Evolutionary conservation across 2,113 vertebrate genomes (phyloP), one percentile per base, ranked within the genome.

Genomic region (Channa argus): DNA sequence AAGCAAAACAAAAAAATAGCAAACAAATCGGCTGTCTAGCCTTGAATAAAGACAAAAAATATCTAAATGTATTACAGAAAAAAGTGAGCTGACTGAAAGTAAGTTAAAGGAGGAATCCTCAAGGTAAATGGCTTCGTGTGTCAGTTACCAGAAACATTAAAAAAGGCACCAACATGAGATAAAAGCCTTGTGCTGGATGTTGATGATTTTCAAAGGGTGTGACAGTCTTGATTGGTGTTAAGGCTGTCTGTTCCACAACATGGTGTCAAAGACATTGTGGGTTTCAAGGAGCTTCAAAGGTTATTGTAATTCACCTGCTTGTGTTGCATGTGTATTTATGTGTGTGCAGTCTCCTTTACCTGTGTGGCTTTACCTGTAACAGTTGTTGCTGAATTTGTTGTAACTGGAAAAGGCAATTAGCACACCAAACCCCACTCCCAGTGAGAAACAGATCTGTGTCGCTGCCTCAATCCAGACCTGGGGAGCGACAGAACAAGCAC

Each of bases 361-460:
- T 11, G 6, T 52, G 60, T 50, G 58, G 58, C 46, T 74, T 79
- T 90, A 96, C 95, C 94, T 95, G 92, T 96, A 96, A 77, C 95
- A 96, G 92, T 96, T 95, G 93, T 96, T 96, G 92, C 92, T 93
- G 91, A 96, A 96, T 94, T 95, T 96, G 93, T 96, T 96, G 92
- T 96, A 96, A 91, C 95, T 96, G 84, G 95, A 95, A 91, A 96
- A 96, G 58, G 95, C 95, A 74, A 96, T 96, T 91, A 96, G 93
- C 92, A 96, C 95, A 91, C 95, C 95, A 91, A 96, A 96, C 87
- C 95, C 95, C 71, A 95, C 95, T 87, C 95, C 95, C 89, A 96
- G 93, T 53, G 95, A 96, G 92, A 96, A 96, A 86, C 94, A 96
- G 90, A 96, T 96, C 93, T 96, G 95, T 49, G 95, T 96, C 38